phyloP scores from a whole-genome alignment of 2,888 invertebrate genomes.

The Phoenoteleia sp. region DNA sequence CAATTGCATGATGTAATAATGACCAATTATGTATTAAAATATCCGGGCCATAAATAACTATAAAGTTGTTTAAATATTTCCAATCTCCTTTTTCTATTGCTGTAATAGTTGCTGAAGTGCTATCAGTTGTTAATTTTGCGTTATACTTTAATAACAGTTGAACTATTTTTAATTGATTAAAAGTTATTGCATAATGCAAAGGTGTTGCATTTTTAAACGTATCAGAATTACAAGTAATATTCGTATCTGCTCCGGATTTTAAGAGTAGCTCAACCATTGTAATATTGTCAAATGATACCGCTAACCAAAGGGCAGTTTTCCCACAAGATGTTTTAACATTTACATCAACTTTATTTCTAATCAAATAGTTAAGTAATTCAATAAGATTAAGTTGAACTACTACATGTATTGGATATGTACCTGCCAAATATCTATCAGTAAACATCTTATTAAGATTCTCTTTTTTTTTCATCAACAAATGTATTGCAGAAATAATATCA shows the following conservation, averaged over 20 bases:
- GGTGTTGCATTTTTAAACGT: neutral
- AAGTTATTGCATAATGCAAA: neutral
- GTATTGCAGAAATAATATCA: too few species aligned
- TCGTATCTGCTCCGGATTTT: neutral
- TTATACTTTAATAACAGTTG: neutral
- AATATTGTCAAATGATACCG: too few species aligned
- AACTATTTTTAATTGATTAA: neutral
- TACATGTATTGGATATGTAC: too few species aligned
- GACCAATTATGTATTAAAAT: neutral
- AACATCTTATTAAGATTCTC: too few species aligned
- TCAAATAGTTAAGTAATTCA: too few species aligned
- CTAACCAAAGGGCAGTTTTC: neutral
- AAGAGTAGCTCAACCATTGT: too few species aligned
- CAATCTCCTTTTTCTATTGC: too few species aligned
- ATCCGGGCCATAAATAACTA: slow-evolving; percentile 4
- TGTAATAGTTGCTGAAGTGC: too few species aligned
- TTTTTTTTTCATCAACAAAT: too few species aligned
- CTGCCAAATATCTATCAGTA: too few species aligned
- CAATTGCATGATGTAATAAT: slow-evolving; percentile 9
- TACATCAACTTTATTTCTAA: neutral
- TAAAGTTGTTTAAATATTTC: too few species aligned
- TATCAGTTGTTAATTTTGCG: neutral
- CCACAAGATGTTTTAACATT: neutral
- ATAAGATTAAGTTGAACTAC: too few species aligned
- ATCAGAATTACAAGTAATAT: neutral